A percentile compares a stretch with the other conserved stretches of the same genome.
phyloP scores from a whole-genome alignment of 2,888 invertebrate species.

The Uropetala carovei region DNA sequence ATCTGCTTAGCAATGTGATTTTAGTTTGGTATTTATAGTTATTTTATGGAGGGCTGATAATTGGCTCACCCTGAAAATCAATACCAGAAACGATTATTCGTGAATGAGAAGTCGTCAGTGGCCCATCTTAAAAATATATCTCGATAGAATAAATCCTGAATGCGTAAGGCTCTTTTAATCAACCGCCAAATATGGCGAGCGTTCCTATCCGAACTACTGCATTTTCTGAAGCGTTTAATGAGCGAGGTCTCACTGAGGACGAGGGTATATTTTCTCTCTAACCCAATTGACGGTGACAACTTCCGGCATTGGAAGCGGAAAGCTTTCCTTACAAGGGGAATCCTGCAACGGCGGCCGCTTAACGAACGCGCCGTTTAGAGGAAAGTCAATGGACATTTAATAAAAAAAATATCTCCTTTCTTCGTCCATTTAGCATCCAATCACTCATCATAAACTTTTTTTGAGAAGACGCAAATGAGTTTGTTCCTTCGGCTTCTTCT shows the following conservation, averaged over 20 bases:
- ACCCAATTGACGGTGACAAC: neutral
- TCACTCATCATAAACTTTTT: conserved; percentile 53
- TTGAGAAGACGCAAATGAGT: conserved; percentile 42
- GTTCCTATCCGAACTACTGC: neutral
- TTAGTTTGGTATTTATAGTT: no score
- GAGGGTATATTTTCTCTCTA: neutral
- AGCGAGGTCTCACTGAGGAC: neutral
- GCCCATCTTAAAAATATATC: neutral
- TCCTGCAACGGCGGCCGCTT: conserved; percentile 20
- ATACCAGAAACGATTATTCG: no score
- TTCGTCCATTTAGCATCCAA: conserved; percentile 43
- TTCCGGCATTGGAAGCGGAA: neutral
- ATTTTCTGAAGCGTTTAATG: neutral
- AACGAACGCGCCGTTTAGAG: conserved; percentile 56
- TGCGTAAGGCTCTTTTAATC: neutral
- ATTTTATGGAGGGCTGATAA: no score
- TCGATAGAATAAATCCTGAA: neutral
- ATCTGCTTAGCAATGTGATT: no score
- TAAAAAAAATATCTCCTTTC: neutral
- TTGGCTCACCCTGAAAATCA: no score
- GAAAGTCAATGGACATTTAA: conserved; percentile 30
- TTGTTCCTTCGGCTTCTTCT: conserved; percentile 19
- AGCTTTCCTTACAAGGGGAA: neutral
- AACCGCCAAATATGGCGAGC: neutral
- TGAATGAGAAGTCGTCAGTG: no score